Conservation (phyloP, 2,888 invertebrate genomes). For the Megamerina dolium region DNA sequence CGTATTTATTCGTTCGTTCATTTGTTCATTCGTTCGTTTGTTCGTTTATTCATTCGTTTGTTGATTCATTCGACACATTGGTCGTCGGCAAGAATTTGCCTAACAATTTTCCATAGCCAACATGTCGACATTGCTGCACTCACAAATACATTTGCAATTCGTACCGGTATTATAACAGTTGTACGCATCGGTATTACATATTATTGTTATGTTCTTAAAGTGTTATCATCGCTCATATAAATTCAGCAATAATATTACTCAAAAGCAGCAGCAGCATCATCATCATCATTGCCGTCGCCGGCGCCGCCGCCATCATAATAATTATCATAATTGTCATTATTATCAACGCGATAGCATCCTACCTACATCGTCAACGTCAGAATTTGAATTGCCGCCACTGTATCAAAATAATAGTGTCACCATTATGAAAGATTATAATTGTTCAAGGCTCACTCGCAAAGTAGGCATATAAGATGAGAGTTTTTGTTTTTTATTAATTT, state of each 20-base stretch:
- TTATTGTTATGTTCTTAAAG: no score
- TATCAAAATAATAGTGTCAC: background rate
- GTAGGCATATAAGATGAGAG: no score
- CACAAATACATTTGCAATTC: no score
- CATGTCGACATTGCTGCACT: no score
- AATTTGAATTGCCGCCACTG: no score
- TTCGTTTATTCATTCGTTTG: no score
- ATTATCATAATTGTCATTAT: constrained; percentile 4
- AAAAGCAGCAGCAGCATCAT: background rate
- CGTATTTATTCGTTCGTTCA: background rate
- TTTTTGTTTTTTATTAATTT: no score
- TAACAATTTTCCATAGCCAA: no score
- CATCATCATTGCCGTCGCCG: background rate
- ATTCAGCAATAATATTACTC: background rate
- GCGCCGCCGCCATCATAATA: background rate
- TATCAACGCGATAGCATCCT: constrained; percentile 5
- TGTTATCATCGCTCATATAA: no score
- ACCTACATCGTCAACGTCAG: no score
- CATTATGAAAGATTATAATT: constrained; percentile 4
- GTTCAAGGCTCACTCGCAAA: constrained; percentile 12
- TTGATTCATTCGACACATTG: no score
- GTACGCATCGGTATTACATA: background rate
- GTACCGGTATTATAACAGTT: background rate
- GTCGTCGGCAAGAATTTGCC: no score
- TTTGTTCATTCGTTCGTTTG: background rate